Conservation (phyloP, 2,113 vertebrate genomes). For the Cryptomyrus ogoouensis region DNA sequence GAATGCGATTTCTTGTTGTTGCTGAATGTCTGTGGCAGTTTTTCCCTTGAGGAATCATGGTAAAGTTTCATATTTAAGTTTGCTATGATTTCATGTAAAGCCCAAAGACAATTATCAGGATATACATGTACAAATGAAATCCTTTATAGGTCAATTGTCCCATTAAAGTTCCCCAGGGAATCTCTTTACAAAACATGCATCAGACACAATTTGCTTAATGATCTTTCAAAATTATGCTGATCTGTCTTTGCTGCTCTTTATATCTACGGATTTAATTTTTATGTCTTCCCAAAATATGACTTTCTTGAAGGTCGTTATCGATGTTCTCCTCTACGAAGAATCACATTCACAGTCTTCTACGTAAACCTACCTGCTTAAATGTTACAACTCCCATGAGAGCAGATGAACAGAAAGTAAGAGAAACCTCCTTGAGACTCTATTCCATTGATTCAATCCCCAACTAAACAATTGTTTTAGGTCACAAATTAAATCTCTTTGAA, state of each 20-base stretch:
- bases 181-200: constrained; percentile 24
- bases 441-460: neutral
- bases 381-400: neutral
- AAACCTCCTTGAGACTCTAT: neutral
- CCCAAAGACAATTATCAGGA: constrained; percentile 22
- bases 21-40: constrained; percentile 11
- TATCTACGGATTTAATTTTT: neutral
- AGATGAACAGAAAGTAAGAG: neutral
- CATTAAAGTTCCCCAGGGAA: constrained; percentile 23
- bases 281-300: neutral
- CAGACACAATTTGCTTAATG: constrained; percentile 21
- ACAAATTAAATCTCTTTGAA: constrained; percentile 12
- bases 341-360: neutral
- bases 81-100: constrained; percentile 16
- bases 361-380: neutral
- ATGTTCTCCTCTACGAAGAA: neutral
- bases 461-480: constrained; percentile 6
- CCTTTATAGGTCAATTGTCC: constrained; percentile 31
- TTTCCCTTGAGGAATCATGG: constrained; percentile 13
- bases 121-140: constrained; percentile 23
- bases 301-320: neutral
- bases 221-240: constrained; percentile 16
- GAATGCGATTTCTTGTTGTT: constrained; percentile 23
- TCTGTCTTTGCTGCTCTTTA: neutral
- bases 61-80: constrained; percentile 22